Evolutionary conservation across 1,140 invertebrate genomes (phyloP), one percentile per base, ranked within the genome.

Genomic region (Pogonomyrmex californicus): DNA sequence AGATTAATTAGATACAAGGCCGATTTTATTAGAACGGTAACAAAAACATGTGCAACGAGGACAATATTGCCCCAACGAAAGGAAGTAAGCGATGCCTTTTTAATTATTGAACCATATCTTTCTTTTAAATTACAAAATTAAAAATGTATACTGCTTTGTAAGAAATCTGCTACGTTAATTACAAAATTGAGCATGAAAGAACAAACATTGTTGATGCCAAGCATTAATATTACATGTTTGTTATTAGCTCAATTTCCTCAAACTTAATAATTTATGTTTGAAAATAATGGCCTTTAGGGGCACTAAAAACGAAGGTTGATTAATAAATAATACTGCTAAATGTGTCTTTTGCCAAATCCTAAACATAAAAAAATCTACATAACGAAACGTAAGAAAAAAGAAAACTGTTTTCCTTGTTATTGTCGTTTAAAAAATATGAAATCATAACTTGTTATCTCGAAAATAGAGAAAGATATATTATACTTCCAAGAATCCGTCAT

Each of bases 61-160:
- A 82, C 66, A 82, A 82, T 82, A 82, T 73, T 73, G 41, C 17
- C 23, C 41, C 51, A 82, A 56, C 66, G 30, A 71, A 82, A 30
- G 23, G 5, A 66, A 79, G 54, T 81, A 70, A 81, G 14, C 41
- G 51, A 82, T 44, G 51, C 17, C 38, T 73, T 60, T 73, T 56
- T 58, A 78, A 78, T 47, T 65, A 56, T 44, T 4, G 3, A 58
- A 36, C 38, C 23, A 54, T 56, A 51, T 71, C 51, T 44, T 14
- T 36, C 60, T 58, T 5, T 73, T 4, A 30, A 44, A n/a, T 36
- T 33, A 17, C 36, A 68, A 68, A 30, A n/a, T 70, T 54, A 56
- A 41, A 44, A 68, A 68, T 41, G 9, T n/a, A 17, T 58, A 58
- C 9, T 30, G 4, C 30, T 60, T 10, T 33, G 10, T 60, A 23